phyloP scores from a whole-genome alignment of 2,113 vertebrate genomes.

The Equus quagga region DNA sequence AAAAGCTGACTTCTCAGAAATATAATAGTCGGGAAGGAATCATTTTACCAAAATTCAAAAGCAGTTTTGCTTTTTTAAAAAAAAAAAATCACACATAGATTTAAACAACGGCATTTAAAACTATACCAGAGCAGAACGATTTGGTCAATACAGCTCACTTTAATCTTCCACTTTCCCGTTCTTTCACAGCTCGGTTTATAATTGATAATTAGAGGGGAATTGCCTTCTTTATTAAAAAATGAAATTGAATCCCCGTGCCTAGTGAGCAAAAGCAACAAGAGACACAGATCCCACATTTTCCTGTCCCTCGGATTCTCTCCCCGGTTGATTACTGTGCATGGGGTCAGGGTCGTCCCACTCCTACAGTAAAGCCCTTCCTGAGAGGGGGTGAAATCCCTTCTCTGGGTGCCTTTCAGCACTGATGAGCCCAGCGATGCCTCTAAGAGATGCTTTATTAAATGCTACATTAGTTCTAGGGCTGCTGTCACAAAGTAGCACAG shows the following conservation, averaged over 20 bases:
- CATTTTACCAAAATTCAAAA: slow-evolving; percentile 18
- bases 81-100: neutral
- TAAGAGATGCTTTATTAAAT: neutral
- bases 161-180: slow-evolving; percentile 29
- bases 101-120: slow-evolving; percentile 41
- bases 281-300: neutral
- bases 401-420: neutral
- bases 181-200: neutral
- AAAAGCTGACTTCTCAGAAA: slow-evolving; percentile 29
- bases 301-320: neutral
- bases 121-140: neutral
- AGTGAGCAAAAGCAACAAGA: neutral
- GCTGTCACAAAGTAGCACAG: neutral
- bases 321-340: neutral
- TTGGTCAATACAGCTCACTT: neutral
- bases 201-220: neutral
- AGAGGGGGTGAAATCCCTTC: neutral
- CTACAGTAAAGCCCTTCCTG: neutral
- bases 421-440: neutral
- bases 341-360: neutral
- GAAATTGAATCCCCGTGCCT: neutral
- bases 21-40: neutral
- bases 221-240: neutral
- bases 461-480: neutral
- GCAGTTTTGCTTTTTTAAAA: neutral